Base-by-base conservation (phyloP, 2,797 vertebrate genomes). In the Chlorospingus flavigularis region DNA sequence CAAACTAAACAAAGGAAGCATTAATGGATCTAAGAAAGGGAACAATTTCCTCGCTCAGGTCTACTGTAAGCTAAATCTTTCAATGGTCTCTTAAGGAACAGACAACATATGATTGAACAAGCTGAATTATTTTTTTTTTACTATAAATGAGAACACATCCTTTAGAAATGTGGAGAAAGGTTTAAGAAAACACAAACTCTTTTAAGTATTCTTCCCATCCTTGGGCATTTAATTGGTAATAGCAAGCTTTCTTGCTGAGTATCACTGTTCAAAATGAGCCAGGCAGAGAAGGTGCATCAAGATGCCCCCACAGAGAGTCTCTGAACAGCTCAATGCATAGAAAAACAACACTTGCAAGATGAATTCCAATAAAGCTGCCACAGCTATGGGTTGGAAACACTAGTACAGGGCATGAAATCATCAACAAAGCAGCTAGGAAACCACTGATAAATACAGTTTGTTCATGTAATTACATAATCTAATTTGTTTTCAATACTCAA, bases 401-500 rank as follows among this genome's bases (percentile, higher is more conserved):
- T 74, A 82, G 30, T 31, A 81, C 1, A 75, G 26, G 37, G 7
- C 66, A 67, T 55, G 55, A 92, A 90, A 89, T 82, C 33, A 78
- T 55, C 76, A 85, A 57, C 54, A 76, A 84, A 85, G 63, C 25
- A 92, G 55, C 66, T 66, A 67, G 50, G 45, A 93, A 94, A 92
- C 62, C 63, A 90, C 51, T 51, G 76, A 70, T 86, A 90, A 54
- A 86, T 4, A 48, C 17, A 70, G 62, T 84, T 94, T 92, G 73
- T 73, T 62, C n/a, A 61, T 45, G 17, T 65, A 92, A 84, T 94
- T 81, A 83, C 54, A 95, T 96, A 65, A 94, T 77, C 81, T 86
- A 91, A 86, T 91, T 95, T 92, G 78, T 88, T 97, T 95, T 93
- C 26, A 23, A 83, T 75, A 89, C 39, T 61, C 30, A 85, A 71